These are phyloP conservation scores for Paramormyrops hopkinsi DNA, from an alignment of 2,797 vertebrate genomes.

Conservation along the genomic window DNA sequence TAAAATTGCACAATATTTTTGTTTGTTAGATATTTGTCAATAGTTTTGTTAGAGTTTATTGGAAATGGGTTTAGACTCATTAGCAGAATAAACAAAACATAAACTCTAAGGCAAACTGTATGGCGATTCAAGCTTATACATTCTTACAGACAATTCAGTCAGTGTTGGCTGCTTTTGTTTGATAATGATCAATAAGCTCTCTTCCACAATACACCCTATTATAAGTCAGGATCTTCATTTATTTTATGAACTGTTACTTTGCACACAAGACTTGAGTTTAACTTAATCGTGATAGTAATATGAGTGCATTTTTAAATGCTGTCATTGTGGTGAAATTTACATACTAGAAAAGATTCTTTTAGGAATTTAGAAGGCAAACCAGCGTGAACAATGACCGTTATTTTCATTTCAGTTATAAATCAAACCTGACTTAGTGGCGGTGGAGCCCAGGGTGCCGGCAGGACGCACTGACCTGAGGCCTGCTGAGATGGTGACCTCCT, in stretches of 20 bases:
- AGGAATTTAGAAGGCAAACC: neutral
- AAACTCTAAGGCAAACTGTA: neutral
- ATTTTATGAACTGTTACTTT: neutral
- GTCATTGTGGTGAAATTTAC: neutral
- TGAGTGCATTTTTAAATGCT: neutral
- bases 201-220: neutral
- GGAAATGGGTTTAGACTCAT: neutral
- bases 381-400: neutral
- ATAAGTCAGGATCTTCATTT: neutral
- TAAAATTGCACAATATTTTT: neutral
- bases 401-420: neutral
- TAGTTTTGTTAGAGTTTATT: neutral
- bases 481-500: slow-evolving; percentile 65
- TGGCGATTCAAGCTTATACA: neutral
- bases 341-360: neutral
- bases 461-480: slow-evolving; percentile 49
- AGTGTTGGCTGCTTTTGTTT: neutral
- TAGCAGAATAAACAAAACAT: neutral
- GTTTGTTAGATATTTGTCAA: too few relatives aligned
- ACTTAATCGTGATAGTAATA: neutral
- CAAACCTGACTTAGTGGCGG: neutral
- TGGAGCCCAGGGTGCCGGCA: too few relatives aligned
- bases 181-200: neutral
- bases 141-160: neutral
- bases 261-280: neutral